Base-by-base conservation (phyloP, 2,888 invertebrate species). In the Synergus laeviventris region DNA sequence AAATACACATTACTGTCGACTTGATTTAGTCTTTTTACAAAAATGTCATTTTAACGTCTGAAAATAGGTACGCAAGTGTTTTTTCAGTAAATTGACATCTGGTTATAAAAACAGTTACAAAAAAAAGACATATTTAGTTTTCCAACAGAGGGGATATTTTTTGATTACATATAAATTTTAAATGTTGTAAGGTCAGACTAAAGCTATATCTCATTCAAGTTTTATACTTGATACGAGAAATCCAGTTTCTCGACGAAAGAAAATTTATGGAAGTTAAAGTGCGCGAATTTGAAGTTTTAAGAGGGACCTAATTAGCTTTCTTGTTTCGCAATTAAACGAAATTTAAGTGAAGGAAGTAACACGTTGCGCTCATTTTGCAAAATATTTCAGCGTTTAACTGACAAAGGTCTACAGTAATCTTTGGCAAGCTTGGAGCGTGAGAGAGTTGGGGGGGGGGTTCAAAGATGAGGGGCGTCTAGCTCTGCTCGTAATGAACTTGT, bases 401-500 rank as follows among this genome's bases (percentile, higher is more conserved):
- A 80, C 80, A 81, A 79, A 80, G 75, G 77, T 77, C 76, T 74
- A 60, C 74, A 76, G 59, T 76, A 79, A 79, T 66, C 70, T 70
- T 31, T 49, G 31, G 24, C 31, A 70, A 49, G 49, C 45, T 70
- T 70, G 70, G 36, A 77, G 74, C 77, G 76, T 77, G 76, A 75
- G 39, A 18, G 38, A 62, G 18, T 38, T n/a, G n/a, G 78, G 61
- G 77, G 56, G 76, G 54, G 74, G 24, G 74, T 42, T 45, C 80
- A 77, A 77, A 78, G 76, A 78, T 36, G 79, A 11, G 16, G 79
- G 75, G 80, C 80, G 80, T 85, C 78, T 82, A 84, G 82, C 85
- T 86, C 80, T 36, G 83, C 82, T 86, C 85, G 85, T 88, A 87
- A 88, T 86, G 89, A 90, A 89, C 89, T 90, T 89, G 89, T 89